Evolutionary conservation across 2,797 vertebrate genomes (phyloP), one percentile per base, ranked within the genome.

Genomic region (Pangasius krempfi): DNA sequence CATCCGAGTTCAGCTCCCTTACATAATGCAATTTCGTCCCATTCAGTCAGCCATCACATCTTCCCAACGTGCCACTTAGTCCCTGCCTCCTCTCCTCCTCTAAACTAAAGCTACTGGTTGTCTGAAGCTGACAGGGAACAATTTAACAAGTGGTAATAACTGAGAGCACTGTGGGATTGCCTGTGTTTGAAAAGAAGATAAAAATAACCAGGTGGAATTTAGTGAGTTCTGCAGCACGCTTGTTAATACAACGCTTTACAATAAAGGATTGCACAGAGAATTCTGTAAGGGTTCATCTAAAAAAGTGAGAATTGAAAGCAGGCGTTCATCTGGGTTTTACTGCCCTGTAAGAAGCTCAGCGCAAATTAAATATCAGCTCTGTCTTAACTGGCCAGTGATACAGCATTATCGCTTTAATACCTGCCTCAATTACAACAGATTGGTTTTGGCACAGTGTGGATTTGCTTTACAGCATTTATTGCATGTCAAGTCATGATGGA

Each of bases 111-210:
- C 72, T 89, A 80, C 88, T 78, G 75, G 54, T 91, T 93, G 90
- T 90, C 90, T 91, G 89, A 92, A 91, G 78, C 84, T 88, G 91
- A 93, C 92, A 91, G 91, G 90, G 91, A 92, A 90, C 52, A 80
- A 94, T 94, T 94, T 93, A 94, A 91, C 91, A 92, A 89, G 92
- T 81, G 72, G 91, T 93, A 93, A 95, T 95, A 92, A 93, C 89
- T 44, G 89, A 40, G 60, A 25, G 5, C 60, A 56, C 62, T n/a
- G 27, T 33, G 70, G 84, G 85, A 86, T 62, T 86, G 66, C 18
- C 37, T 27, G 88, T 13, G 12, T 72, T 86, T 47, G 18, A 62
- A 50, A 30, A 47, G 37, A 54, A 52, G 83, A 52, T 70, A 54
- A 84, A 84, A 84, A 84, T 83, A 83, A 47, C 13, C 81, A 66